Evolutionary conservation across 2,888 invertebrate species (phyloP).

Genomic region (Ellobium chinense): DNA sequence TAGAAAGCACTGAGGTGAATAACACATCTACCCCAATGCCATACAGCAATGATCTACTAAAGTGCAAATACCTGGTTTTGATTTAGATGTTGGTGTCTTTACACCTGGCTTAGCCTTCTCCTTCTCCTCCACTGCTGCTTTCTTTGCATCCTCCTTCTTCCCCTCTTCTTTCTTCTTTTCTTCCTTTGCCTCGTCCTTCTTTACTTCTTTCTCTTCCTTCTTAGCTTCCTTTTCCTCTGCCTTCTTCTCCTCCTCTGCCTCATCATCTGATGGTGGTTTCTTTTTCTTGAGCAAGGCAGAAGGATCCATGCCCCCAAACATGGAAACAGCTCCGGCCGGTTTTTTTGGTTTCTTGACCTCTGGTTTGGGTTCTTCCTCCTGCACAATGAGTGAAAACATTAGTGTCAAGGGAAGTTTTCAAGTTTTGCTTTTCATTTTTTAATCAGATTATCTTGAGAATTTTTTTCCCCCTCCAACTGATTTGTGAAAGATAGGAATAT

Average conservation of each 20-base stretch:
- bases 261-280: conserved; percentile 31
- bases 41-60: too few species aligned
- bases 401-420: too few species aligned
- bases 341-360: conserved; percentile 58
- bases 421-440: too few species aligned
- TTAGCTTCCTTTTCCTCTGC: not conserved
- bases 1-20: too few species aligned
- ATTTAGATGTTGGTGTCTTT: not conserved
- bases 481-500: too few species aligned
- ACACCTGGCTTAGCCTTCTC: not conserved
- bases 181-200: too few species aligned
- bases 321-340: conserved; percentile 75
- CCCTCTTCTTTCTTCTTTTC: conserved; percentile 17
- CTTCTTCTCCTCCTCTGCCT: not conserved
- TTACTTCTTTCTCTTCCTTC: conserved; percentile 15
- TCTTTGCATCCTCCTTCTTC: conserved; percentile 13
- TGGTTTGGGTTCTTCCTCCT: conserved; percentile 6
- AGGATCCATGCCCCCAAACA: conserved; percentile 73
- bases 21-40: too few species aligned
- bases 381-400: not conserved
- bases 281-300: conserved; percentile 57
- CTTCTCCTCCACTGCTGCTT: not conserved
- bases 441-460: too few species aligned
- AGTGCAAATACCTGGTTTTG: conserved; percentile 1
- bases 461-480: too few species aligned